phyloP scores from a whole-genome alignment of 2,888 invertebrate genomes.

The Machimus rusticus region DNA sequence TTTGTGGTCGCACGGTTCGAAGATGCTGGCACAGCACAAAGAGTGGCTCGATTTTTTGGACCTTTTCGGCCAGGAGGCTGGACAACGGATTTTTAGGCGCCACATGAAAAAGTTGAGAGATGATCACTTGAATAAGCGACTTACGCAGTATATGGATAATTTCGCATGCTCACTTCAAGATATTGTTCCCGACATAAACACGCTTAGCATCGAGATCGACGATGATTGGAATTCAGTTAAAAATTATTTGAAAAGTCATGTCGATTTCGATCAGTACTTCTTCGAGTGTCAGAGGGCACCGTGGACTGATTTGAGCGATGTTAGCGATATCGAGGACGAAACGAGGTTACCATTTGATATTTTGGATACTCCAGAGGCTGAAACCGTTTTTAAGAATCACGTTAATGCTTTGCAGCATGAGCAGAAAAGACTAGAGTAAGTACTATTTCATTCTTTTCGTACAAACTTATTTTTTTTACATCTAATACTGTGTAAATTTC shows the following conservation, averaged over 20 bases:
- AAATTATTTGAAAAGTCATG: constrained; percentile 85
- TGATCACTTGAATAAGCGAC: constrained; percentile 78
- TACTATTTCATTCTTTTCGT: constrained; percentile 50
- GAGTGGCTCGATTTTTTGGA: constrained; percentile 91
- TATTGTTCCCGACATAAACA: constrained; percentile 78
- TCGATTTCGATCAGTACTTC: constrained; percentile 94
- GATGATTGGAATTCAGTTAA: constrained; percentile 91
- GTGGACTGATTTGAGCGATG: constrained; percentile 77
- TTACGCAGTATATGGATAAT: constrained; percentile 79
- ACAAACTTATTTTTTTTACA: no score
- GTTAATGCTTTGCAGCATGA: constrained; percentile 91
- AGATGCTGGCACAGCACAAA: constrained; percentile 84
- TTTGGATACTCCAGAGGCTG: constrained; percentile 88
- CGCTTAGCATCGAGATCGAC: constrained; percentile 65
- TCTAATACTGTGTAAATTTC: no score
- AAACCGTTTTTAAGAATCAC: constrained; percentile 89
- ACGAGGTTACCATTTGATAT: constrained; percentile 91
- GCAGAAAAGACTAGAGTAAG: constrained; percentile 90
- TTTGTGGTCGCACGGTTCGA: constrained; percentile 85
- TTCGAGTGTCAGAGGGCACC: constrained; percentile 81
- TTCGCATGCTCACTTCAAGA: constrained; percentile 79
- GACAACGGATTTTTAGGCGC: constrained; percentile 77
- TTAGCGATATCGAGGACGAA: constrained; percentile 69
- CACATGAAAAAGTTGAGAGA: constrained; percentile 84
- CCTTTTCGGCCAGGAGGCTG: constrained; percentile 86